Evolutionary conservation across 2,888 invertebrate genomes (phyloP), one percentile per base, ranked within the genome.

Genomic region (Sarcophaga variegata): DNA sequence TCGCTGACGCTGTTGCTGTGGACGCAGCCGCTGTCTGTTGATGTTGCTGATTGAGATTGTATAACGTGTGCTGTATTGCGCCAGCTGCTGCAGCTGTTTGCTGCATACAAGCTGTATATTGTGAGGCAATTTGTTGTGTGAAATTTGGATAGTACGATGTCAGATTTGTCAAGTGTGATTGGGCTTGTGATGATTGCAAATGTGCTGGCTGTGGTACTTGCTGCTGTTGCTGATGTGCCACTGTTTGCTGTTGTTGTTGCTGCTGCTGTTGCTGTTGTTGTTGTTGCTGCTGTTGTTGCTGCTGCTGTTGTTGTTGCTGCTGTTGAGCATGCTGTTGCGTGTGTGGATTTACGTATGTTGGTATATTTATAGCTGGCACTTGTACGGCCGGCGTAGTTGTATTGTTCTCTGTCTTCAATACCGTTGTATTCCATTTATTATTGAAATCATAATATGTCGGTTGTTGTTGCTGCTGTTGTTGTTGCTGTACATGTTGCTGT

Each of bases 361-460:
- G 92, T 90, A 92, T 92, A 88, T 91, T 92, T 69, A 92, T 92
- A 71, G 92, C 90, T 70, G 92, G 89, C 85, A 91, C 90, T 86
- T 92, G 92, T 66, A 92, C 92, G 8, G 92, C 92, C 49, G 92
- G 91, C 47, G 92, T 91, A 64, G 89, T 89, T 11, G 92, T 89
- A 89, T 90, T 92, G 75, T 90, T 92, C 75, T 93, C 93, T 75
- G 92, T 91, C 88, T 93, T 93, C 22, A 92, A 89, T 45, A 96
- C 96, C 79, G 96, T 87, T 5, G 87, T 94, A 92, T 96, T 97
- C 97, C 97, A 97, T 89, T 97, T 94, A 90, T 96, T 97, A 90
- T 97, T 97, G 90, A 97, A 96, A 92, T 97, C 97, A 90, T 96
- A 96, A 91, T 96, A 97, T 77, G 95, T 95, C 88, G 95, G 83